Evolutionary conservation across 92 coral and sea anemone genomes (phyloP).

Genomic region (Paragorgia papillata): DNA sequence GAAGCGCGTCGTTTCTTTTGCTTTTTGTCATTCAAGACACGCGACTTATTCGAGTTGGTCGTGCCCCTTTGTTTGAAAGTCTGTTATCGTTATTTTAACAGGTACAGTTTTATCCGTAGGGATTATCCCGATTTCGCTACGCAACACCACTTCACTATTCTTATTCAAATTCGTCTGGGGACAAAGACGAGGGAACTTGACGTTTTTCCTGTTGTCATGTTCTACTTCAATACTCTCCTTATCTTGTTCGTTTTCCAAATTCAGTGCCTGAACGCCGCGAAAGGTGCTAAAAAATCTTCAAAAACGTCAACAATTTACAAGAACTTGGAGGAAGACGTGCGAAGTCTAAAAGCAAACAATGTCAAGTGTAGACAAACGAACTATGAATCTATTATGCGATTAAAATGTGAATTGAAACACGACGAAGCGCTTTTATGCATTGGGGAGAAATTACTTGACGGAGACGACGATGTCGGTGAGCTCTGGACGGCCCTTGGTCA

Average conservation of each 20-base stretch:
- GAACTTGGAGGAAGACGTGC: slow-evolving; percentile 69
- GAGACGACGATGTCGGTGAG: slow-evolving; percentile 33
- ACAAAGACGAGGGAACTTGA: too few relatives aligned
- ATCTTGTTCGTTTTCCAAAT: slow-evolving; percentile 15
- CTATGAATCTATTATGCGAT: slow-evolving; percentile 58
- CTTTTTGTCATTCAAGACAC: background rate
- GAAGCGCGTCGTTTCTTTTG: background rate
- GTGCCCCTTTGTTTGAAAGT: background rate
- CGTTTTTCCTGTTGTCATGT: background rate
- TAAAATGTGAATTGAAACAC: slow-evolving; percentile 65
- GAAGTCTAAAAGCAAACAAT: slow-evolving; percentile 42
- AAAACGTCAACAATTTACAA: slow-evolving; percentile 34
- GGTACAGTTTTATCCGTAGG: background rate
- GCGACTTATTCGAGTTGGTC: background rate
- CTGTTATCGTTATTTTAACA: background rate
- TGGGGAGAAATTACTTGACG: slow-evolving; percentile 61
- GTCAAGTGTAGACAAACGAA: slow-evolving; percentile 63
- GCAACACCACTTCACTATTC: too few relatives aligned
- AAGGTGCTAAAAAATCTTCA: background rate
- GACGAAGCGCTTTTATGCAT: slow-evolving; percentile 72
- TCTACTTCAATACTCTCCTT: background rate
- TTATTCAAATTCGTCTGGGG: too few relatives aligned
- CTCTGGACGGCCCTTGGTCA: slow-evolving; percentile 86
- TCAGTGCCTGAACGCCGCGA: background rate
- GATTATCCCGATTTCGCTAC: slow-evolving; percentile 4